These are phyloP conservation scores for Caenorhabditis sp. DNA, from an alignment of 2,888 invertebrate genomes.

Conservation along the genomic window DNA sequence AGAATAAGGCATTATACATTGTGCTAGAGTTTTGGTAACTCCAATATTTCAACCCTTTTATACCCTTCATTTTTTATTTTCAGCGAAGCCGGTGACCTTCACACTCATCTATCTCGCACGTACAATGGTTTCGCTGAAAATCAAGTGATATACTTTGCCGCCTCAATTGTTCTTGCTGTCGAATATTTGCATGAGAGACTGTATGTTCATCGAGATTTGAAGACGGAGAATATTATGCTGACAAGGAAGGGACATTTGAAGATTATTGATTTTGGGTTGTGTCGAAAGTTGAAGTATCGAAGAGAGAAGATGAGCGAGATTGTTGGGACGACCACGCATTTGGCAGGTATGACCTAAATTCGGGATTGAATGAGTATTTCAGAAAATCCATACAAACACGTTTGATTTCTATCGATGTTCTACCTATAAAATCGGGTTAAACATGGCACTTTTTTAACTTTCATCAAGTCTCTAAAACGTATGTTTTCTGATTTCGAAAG, in stretches of 20 bases:
- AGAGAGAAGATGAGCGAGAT: conserved; percentile 25
- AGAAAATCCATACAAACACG: no score
- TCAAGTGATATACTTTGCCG: conserved; percentile 22
- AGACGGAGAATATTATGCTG: conserved; percentile 41
- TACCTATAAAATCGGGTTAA: no score
- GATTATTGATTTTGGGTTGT: conserved; percentile 36
- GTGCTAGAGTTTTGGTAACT: conserved; percentile 29
- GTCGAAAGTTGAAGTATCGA: conserved; percentile 10
- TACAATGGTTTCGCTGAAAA: conserved; percentile 19
- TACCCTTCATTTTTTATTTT: background rate
- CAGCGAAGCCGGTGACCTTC: conserved; percentile 32
- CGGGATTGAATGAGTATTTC: no score
- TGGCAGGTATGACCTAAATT: conserved; percentile 14
- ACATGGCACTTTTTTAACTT: no score
- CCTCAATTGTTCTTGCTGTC: conserved; percentile 28
- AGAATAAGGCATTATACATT: conserved; percentile 14
- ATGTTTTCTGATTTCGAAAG: no score
- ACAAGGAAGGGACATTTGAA: conserved; percentile 26
- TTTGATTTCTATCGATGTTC: no score
- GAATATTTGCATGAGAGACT: conserved; percentile 32
- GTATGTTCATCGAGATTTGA: conserved; percentile 34
- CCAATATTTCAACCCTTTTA: no score
- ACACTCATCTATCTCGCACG: conserved; percentile 25
- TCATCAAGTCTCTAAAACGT: no score
- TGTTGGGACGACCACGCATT: conserved; percentile 36